Percentiles rank a stretch among this genome's conserved stretches.
Conservation (phyloP, 2,797 vertebrate genomes). For the Syncerus caffer region DNA sequence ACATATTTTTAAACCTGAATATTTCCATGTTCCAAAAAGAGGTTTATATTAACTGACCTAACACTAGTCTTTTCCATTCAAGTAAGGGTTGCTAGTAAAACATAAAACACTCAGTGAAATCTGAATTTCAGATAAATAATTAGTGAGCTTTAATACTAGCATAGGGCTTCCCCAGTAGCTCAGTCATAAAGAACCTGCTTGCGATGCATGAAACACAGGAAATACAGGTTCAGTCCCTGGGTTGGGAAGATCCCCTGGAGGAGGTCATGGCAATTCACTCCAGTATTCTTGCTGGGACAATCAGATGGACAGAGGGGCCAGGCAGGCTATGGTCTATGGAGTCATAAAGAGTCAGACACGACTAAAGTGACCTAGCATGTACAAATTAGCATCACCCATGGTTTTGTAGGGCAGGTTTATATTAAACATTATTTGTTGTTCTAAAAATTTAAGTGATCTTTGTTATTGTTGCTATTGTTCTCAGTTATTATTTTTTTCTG, state of each 20-base stretch:
- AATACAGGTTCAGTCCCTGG: not conserved
- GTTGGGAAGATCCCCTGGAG: not conserved
- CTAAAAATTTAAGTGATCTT: not conserved
- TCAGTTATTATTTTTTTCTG: not conserved
- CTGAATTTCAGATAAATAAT: not conserved
- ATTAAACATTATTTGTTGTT: not conserved
- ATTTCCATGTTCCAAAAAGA: not conserved
- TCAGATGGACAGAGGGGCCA: fast-evolving
- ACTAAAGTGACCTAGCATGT: not conserved
- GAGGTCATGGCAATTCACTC: not conserved
- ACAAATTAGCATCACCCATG: not conserved
- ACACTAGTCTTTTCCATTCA: not conserved
- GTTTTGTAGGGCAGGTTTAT: not conserved
- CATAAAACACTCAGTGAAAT: not conserved
- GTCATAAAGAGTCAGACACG: not conserved
- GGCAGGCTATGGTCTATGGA: not conserved
- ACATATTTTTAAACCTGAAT: not conserved
- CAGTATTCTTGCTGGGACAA: not conserved
- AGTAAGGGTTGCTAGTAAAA: not conserved
- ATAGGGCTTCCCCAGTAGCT: not conserved
- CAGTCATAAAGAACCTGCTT: not conserved
- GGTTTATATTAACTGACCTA: not conserved
- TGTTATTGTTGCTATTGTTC: not conserved
- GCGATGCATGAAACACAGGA: not conserved
- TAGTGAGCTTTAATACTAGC: not conserved